Evolutionary conservation across 2,888 invertebrate species (phyloP).

Genomic region (Sarcophaga variegata): DNA sequence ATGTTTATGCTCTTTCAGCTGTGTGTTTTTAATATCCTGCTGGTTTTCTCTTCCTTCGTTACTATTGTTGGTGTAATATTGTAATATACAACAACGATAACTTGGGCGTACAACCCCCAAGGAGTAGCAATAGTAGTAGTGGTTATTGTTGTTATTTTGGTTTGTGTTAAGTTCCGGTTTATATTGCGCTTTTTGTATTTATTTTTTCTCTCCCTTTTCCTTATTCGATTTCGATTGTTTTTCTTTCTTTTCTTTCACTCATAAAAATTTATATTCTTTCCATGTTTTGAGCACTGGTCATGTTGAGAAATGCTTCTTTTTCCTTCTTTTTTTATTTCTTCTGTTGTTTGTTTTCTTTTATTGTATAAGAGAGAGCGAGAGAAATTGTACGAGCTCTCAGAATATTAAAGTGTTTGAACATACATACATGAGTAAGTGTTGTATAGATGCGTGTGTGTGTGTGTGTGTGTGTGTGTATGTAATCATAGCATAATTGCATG

Average conservation of each 20-base stretch:
- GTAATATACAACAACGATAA: slow-evolving; percentile 11
- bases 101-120: slow-evolving; percentile 44
- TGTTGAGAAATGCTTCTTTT: slow-evolving; percentile 23
- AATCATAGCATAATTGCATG: background rate
- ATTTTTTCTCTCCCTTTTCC: background rate
- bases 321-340: background rate
- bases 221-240: slow-evolving; percentile 5
- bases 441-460: background rate
- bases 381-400: background rate
- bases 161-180: slow-evolving; percentile 62
- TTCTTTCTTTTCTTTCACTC: background rate
- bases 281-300: slow-evolving; percentile 48
- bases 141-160: slow-evolving; percentile 35
- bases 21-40: slow-evolving; percentile 59
- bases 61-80: background rate
- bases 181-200: slow-evolving; percentile 55
- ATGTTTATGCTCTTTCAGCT: slow-evolving; percentile 49
- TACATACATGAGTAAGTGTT: background rate
- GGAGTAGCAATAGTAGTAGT: slow-evolving; percentile 28
- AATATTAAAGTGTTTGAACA: background rate
- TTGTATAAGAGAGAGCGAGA: background rate
- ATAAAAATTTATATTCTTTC: slow-evolving; percentile 25
- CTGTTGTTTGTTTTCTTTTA: slow-evolving; percentile 8
- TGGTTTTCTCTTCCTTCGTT: slow-evolving; percentile 5
- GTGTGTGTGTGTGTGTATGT: background rate